A percentile compares a stretch with the other conserved stretches of the same genome.
Evolutionary conservation across 1,140 invertebrate species (phyloP).

Genomic region (Drosophila busckii): DNA sequence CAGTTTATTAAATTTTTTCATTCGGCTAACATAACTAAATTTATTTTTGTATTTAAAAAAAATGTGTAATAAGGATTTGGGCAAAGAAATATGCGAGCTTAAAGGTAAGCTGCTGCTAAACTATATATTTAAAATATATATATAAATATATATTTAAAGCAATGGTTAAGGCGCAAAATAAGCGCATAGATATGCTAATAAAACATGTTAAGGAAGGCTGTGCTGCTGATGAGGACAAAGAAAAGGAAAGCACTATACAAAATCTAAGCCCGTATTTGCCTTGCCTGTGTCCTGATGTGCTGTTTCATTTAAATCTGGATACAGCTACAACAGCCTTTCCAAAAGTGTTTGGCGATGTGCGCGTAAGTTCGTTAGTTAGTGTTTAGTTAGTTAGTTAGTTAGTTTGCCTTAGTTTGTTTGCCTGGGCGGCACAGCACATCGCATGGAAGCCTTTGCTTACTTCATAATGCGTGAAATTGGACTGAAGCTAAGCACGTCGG

Average conservation of each 20-base stretch:
- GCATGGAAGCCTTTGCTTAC: conserved; percentile 41
- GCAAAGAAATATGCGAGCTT: conserved; percentile 35
- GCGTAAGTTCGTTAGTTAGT: conserved; percentile 28
- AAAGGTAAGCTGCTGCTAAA: conserved; percentile 25
- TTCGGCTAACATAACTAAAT: not conserved
- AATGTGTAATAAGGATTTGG: not conserved
- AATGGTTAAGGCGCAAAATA: conserved; percentile 45
- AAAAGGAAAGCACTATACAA: not conserved
- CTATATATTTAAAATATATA: not conserved
- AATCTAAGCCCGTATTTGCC: conserved; percentile 43
- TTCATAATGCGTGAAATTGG: conserved; percentile 49
- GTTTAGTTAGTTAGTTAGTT: not conserved
- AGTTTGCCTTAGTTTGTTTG: conserved; percentile 39
- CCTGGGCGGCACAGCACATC: conserved; percentile 33
- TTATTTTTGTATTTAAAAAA: not conserved
- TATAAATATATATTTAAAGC: conserved; percentile 8
- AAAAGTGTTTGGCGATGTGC: conserved; percentile 53
- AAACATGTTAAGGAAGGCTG: conserved; percentile 33
- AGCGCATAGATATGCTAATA: conserved; percentile 32
- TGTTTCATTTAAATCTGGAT: conserved; percentile 38
- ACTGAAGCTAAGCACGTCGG: conserved; percentile 31
- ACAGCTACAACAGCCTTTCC: conserved; percentile 39
- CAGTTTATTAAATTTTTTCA: not conserved
- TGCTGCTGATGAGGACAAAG: not conserved
- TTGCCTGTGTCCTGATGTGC: conserved; percentile 39